Percentiles rank a stretch among this genome's conserved stretches.
Conservation (phyloP, 2,797 vertebrate species). For the Myotis daubentonii region DNA sequence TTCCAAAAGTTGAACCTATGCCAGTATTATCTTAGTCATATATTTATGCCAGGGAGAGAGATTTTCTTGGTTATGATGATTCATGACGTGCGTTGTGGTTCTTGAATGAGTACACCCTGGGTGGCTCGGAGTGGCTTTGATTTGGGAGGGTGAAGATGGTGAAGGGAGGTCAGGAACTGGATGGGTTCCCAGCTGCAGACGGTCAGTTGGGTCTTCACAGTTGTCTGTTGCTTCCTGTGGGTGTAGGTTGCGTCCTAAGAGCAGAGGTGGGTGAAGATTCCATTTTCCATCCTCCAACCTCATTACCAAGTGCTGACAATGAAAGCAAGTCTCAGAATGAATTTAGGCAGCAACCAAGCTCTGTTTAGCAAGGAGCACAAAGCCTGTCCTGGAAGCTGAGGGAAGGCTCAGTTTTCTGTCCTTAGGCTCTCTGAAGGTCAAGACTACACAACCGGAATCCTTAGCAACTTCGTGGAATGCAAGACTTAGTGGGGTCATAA, state of each 20-base stretch:
- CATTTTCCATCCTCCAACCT: background rate
- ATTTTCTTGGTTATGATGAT: background rate
- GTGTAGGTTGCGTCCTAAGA: background rate
- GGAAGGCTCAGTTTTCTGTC: background rate
- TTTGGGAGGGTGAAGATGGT: background rate
- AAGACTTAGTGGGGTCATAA: background rate
- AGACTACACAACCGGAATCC: background rate
- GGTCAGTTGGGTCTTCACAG: background rate
- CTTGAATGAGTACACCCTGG: background rate
- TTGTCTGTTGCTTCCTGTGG: background rate
- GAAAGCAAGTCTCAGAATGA: background rate
- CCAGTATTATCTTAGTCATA: background rate
- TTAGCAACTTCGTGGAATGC: background rate
- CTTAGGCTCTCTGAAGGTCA: background rate
- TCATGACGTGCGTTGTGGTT: background rate
- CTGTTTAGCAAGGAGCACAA: background rate
- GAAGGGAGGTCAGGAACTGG: background rate
- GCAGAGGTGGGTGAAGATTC: background rate
- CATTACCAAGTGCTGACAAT: background rate
- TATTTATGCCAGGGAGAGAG: background rate
- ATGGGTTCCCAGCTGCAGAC: fast-evolving
- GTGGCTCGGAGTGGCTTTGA: background rate
- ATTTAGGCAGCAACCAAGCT: background rate
- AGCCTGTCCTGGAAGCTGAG: background rate
- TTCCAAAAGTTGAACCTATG: background rate